Conservation (phyloP, 2,888 invertebrate species). For the Leistus spinibarbis region DNA sequence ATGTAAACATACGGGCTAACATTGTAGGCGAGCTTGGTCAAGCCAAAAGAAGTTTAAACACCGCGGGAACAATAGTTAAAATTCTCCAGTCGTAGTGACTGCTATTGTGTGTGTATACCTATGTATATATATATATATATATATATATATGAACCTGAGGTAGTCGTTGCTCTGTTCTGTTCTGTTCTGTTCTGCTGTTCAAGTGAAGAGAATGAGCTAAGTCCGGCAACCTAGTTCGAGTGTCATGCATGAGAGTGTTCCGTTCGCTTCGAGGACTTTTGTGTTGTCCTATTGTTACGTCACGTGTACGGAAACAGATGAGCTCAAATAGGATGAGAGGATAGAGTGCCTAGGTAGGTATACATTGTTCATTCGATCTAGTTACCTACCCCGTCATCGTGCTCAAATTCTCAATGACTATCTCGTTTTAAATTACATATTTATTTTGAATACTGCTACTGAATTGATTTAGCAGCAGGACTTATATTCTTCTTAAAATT, state of each 20-base stretch:
- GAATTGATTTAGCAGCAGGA: too few species aligned
- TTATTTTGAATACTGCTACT: too few species aligned
- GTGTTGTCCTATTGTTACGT: conserved; percentile 8
- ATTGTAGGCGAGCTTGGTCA: background rate
- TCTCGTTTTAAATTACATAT: too few species aligned
- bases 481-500: too few species aligned
- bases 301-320: background rate
- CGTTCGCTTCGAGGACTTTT: conserved; percentile 4
- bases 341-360: background rate
- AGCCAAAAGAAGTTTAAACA: background rate
- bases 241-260: background rate
- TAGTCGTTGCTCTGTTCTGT: background rate
- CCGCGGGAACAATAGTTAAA: conserved; percentile 4
- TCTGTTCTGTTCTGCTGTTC: background rate
- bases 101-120: background rate
- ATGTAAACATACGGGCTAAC: conserved; percentile 4
- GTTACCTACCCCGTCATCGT: background rate
- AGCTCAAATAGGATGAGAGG: background rate
- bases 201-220: background rate
- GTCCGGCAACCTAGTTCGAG: background rate
- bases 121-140: background rate
- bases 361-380: background rate
- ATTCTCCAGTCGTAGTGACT: background rate
- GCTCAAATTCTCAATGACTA: background rate
- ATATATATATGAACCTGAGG: background rate